Conservation (phyloP, 1,140 invertebrate species). For the Drosophila baimaii region DNA sequence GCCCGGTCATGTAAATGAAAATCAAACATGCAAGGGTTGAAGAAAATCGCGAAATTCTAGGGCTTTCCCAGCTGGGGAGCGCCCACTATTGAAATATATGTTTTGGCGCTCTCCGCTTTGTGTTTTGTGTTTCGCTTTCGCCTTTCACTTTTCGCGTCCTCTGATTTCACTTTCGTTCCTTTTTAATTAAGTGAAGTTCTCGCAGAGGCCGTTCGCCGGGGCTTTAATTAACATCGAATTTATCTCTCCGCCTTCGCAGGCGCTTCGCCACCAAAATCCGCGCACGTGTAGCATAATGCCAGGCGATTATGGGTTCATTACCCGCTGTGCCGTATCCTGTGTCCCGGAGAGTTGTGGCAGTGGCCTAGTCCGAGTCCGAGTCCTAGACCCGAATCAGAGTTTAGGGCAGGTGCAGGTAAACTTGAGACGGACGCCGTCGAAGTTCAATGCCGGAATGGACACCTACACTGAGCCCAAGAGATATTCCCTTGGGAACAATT, state of each 20-base stretch:
- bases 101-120: conserved; percentile 58
- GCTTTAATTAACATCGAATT: conserved; percentile 79
- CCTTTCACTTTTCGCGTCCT: conserved; percentile 35
- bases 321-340: conserved; percentile 43
- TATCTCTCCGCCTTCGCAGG: conserved; percentile 63
- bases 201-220: conserved; percentile 12
- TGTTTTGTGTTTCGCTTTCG: conserved; percentile 31
- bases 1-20: conserved; percentile 83
- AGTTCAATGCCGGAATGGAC: conserved; percentile 27
- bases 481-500: background rate
- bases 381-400: conserved; percentile 17
- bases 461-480: conserved; percentile 52
- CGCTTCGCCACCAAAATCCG: conserved; percentile 9
- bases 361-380: conserved; percentile 34
- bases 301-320: conserved; percentile 76
- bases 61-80: conserved; percentile 53
- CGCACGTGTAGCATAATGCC: conserved; percentile 75
- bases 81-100: conserved; percentile 80
- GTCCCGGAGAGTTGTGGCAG: conserved; percentile 22
- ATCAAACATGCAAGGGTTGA: conserved; percentile 84
- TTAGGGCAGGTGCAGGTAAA: conserved; percentile 32
- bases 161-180: conserved; percentile 66
- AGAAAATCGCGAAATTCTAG: conserved; percentile 77
- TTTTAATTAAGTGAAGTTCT: conserved; percentile 78
- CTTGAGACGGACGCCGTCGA: conserved; percentile 24